Evolutionary conservation across 1,140 invertebrate genomes (phyloP), one percentile per base, ranked within the genome.

Genomic region (Neodiprion lecontei): DNA sequence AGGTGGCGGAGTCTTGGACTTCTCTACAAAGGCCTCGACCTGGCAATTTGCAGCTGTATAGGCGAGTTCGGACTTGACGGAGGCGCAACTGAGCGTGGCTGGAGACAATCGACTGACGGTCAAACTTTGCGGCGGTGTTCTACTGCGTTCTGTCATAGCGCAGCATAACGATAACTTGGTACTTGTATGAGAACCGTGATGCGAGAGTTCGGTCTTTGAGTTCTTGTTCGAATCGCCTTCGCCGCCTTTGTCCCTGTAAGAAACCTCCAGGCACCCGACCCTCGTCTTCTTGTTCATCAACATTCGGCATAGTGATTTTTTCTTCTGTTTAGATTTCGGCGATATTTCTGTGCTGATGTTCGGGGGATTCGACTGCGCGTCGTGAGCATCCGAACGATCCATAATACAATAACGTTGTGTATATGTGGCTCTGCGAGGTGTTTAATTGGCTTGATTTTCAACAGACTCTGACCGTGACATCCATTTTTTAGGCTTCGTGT

Each of bases 151-250:
- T 9, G 87, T 88, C 84, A 88, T 88, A 8, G 87, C 87, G 73
- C 87, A 88, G 70, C 87, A 88, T 4, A 88, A 75, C 1, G 87
- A 88, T 61, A 88, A 75, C 72, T 88, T 88, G 70, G 87, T 88
- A 75, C 85, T 88, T 11, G 87, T 88, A 28, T 85, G 80, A 48
- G 85, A 87, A 69, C 83, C 82, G 40, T 87, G 83, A 67, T 87
- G 84, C 0, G 87, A 88, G 74, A 80, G 83, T 48, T 87, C 85
- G 8, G 82, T 74, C 77, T 85, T 85, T 17, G 81, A 83, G 70
- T 80, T 84, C 67, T 81, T 85, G 21, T 82, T 77, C 0, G 85
- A 81, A 68, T 83, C 80, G 2, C 74, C 76, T 23, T 87, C 81
- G 69, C 79, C 81, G 48, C 82, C 80, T 4, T 73, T 75, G 23